Evolutionary conservation across 2,888 invertebrate genomes (phyloP).

Genomic region (Dorcus parallelipipedus): DNA sequence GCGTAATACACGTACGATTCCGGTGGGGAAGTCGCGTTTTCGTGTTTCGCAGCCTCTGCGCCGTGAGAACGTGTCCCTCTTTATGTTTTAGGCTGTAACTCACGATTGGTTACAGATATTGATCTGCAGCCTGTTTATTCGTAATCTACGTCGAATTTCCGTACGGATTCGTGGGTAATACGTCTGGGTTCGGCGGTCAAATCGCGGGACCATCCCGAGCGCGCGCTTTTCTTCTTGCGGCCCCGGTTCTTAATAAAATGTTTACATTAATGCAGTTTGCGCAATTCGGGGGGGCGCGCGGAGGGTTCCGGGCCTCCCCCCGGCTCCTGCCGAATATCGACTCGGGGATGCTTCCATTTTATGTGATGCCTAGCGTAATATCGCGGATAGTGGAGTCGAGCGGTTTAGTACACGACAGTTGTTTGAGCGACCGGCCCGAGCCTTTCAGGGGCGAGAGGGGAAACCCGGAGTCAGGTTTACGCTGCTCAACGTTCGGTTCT

Average conservation of each 20-base stretch:
- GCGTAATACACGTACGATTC: conserved; percentile 38
- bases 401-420: conserved; percentile 46
- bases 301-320: conserved; percentile 15
- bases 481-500: conserved; percentile 41
- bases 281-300: conserved; percentile 13
- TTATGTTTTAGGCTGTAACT: conserved; percentile 18
- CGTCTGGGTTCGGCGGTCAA: conserved; percentile 32
- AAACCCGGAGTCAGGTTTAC: conserved; percentile 41
- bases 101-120: conserved; percentile 30
- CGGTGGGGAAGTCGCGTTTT: not conserved
- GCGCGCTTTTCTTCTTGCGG: not conserved
- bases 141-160: conserved; percentile 42
- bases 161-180: conserved; percentile 30
- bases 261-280: conserved; percentile 26
- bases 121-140: conserved; percentile 32
- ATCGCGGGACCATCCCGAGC: conserved; percentile 16
- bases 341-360: conserved; percentile 44
- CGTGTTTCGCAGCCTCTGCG: conserved; percentile 12
- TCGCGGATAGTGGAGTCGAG: conserved; percentile 44
- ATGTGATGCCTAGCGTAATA: conserved; percentile 44
- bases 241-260: conserved; percentile 21
- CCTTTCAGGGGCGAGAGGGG: conserved; percentile 30
- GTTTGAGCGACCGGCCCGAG: conserved; percentile 43
- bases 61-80: conserved; percentile 15
- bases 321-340: conserved; percentile 37